Evolutionary conservation across 2,888 invertebrate genomes (phyloP).

Genomic region (Lissonota sp.): DNA sequence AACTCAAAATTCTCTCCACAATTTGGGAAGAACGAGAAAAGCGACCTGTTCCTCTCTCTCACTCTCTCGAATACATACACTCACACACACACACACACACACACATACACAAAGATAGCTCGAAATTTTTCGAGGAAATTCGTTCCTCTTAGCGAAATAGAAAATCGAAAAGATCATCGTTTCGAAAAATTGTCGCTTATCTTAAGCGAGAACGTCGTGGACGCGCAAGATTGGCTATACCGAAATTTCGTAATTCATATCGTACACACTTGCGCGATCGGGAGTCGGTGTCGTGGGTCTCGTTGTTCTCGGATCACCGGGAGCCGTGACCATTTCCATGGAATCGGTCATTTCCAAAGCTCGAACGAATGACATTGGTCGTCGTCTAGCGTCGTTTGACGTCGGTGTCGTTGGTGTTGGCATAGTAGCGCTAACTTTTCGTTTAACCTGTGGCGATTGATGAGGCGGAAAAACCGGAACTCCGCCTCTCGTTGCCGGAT

Average conservation of each 20-base stretch:
- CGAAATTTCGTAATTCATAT: slow-evolving; percentile 98
- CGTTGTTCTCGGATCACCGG: slow-evolving; percentile 73
- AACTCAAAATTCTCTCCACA: no score
- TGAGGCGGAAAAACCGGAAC: slow-evolving; percentile 88
- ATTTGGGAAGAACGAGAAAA: no score
- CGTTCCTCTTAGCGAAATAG: no score
- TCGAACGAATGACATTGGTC: slow-evolving; percentile 95
- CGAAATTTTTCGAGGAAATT: no score
- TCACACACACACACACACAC: no score
- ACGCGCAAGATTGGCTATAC: slow-evolving; percentile 87
- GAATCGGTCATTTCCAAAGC: slow-evolving; percentile 96
- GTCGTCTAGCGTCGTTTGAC: slow-evolving; percentile 84
- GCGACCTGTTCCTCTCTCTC: no score
- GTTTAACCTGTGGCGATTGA: slow-evolving; percentile 79
- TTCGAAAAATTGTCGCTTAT: slow-evolving; percentile 69
- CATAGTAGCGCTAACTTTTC: slow-evolving; percentile 76
- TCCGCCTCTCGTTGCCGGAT: slow-evolving; percentile 88
- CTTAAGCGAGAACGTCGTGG: slow-evolving; percentile 31
- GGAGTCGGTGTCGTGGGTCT: slow-evolving; percentile 88
- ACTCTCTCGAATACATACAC: no score
- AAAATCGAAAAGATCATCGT: slow-evolving; percentile 12
- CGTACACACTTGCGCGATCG: slow-evolving; percentile 95
- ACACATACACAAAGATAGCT: no score
- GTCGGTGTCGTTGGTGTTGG: slow-evolving; percentile 84
- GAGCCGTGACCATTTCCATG: slow-evolving; percentile 90